Evolutionary conservation across 2,888 invertebrate species (phyloP).

Genomic region (Cerastis rubricosa): DNA sequence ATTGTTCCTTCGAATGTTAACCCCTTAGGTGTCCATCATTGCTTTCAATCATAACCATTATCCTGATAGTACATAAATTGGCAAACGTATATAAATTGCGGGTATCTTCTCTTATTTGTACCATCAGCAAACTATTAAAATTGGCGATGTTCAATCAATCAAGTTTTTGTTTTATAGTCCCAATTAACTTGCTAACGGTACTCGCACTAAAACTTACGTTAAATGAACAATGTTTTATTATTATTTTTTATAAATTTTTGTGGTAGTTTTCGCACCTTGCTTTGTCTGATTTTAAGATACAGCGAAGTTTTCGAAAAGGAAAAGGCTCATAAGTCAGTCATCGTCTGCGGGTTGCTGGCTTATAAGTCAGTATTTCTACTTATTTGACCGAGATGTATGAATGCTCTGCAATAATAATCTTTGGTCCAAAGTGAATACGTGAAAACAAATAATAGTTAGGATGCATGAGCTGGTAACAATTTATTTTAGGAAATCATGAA

Average conservation of each 20-base stretch:
- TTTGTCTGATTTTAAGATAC: conserved; percentile 20
- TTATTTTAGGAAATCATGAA: neutral
- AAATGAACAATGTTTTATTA: conserved; percentile 66
- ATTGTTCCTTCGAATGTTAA: conserved; percentile 21
- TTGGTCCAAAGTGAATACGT: neutral
- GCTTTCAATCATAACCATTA: conserved; percentile 57
- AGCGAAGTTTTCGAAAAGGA: neutral
- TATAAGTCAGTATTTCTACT: neutral
- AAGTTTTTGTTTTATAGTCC: conserved; percentile 64
- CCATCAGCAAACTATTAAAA: conserved; percentile 51
- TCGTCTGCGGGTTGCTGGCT: too few species aligned
- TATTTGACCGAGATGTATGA: neutral
- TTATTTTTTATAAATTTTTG: conserved; percentile 27
- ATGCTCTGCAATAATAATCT: neutral
- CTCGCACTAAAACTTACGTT: conserved; percentile 66
- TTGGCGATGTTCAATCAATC: conserved; percentile 57
- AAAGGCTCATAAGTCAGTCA: neutral
- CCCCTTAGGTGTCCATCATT: conserved; percentile 47
- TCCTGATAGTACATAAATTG: conserved; percentile 58
- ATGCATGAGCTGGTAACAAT: neutral
- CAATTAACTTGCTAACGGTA: conserved; percentile 66
- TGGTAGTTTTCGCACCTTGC: conserved; percentile 3
- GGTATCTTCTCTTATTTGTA: conserved; percentile 47
- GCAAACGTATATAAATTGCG: conserved; percentile 59
- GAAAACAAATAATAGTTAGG: neutral